Conservation (phyloP, 2,797 vertebrate species). For the Hippocampus kuda region DNA sequence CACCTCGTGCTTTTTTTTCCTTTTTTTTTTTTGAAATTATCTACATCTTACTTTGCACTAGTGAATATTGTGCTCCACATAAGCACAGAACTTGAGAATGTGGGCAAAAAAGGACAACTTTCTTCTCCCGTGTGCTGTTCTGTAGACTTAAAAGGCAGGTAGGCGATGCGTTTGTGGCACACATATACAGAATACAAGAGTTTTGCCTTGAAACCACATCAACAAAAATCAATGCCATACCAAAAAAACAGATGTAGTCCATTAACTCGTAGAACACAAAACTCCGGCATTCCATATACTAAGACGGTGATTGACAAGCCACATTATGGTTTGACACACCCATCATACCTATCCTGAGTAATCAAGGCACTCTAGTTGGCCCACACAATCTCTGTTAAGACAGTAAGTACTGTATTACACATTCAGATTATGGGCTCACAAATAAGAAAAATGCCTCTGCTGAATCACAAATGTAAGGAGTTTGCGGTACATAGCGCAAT, state of each 20-base stretch:
- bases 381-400: slow-evolving; percentile 40
- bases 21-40: slow-evolving; percentile 60
- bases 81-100: slow-evolving; percentile 36
- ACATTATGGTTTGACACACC: slow-evolving; percentile 1
- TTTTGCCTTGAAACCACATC: not conserved
- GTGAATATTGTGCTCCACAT: slow-evolving; percentile 47
- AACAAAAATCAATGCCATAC: not conserved
- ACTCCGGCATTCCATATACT: not conserved
- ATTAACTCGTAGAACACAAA: not conserved
- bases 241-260: not conserved
- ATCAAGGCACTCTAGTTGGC: slow-evolving; percentile 60
- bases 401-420: slow-evolving; percentile 53
- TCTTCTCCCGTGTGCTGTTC: slow-evolving; percentile 28
- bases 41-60: slow-evolving; percentile 66
- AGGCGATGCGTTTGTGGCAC: slow-evolving; percentile 11
- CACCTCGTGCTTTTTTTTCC: slow-evolving; percentile 55
- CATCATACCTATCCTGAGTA: slow-evolving; percentile 7
- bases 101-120: slow-evolving; percentile 18
- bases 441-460: slow-evolving; percentile 27
- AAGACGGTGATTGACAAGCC: not conserved
- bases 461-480: slow-evolving; percentile 25
- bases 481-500: slow-evolving; percentile 13
- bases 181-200: slow-evolving; percentile 18
- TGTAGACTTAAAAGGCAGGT: slow-evolving; percentile 16
- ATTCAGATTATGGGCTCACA: slow-evolving; percentile 51